These are phyloP conservation scores for Acrobasis suavella DNA, from an alignment of 2,888 invertebrate genomes.

Conservation along the genomic window DNA sequence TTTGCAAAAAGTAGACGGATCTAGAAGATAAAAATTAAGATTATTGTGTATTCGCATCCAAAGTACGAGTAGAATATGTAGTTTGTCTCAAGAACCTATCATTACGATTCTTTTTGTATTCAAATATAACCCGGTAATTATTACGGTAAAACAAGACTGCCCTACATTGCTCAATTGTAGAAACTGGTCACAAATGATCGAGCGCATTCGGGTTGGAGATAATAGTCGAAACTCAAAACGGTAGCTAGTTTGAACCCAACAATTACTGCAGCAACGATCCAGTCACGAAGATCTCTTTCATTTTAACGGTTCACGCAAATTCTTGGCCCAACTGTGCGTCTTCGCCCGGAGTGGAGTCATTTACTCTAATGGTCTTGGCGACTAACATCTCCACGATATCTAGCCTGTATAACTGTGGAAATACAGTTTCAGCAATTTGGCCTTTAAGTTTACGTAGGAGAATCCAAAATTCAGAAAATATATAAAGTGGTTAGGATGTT, in stretches of 20 bases:
- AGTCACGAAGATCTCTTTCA: conserved; percentile 62
- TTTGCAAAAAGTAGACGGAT: background rate
- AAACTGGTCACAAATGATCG: conserved; percentile 7
- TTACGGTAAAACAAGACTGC: conserved; percentile 2
- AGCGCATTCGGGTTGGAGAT: background rate
- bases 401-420: background rate
- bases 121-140: background rate
- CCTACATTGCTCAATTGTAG: conserved; percentile 4
- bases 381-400: conserved; percentile 32
- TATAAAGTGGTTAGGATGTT: conserved; percentile 2
- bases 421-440: conserved; percentile 4
- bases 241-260: conserved; percentile 37
- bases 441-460: conserved; percentile 9
- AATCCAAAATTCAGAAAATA: conserved; percentile 5
- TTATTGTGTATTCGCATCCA: too few relatives aligned
- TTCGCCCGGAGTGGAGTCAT: conserved; percentile 55
- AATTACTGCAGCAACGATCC: conserved; percentile 54
- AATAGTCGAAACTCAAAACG: conserved; percentile 26
- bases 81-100: background rate
- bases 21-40: background rate
- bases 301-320: conserved; percentile 54
- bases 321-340: conserved; percentile 55
- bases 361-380: conserved; percentile 62
- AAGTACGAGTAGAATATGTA: too few relatives aligned
- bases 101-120: background rate